Evolutionary conservation across 2,888 invertebrate genomes (phyloP).

Genomic region (Nematopogon swammerdamellus): DNA sequence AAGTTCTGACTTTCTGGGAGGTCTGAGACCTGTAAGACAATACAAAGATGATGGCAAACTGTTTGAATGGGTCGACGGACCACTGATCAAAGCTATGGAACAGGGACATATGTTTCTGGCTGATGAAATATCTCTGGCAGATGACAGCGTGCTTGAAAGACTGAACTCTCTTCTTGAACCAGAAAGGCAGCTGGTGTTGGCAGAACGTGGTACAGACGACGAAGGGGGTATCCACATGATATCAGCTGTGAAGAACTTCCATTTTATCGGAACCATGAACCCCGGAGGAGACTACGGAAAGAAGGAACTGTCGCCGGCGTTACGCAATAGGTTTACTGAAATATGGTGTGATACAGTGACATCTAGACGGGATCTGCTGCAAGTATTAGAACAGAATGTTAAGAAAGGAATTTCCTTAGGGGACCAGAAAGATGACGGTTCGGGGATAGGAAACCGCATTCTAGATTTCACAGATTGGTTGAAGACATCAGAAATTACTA

Average conservation of each 20-base stretch:
- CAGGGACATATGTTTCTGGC: conserved; percentile 86
- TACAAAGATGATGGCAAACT: conserved; percentile 61
- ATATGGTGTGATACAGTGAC: conserved; percentile 92
- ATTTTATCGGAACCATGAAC: conserved; percentile 98
- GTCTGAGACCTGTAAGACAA: conserved; percentile 82
- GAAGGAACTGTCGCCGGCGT: conserved; percentile 96
- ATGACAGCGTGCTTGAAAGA: conserved; percentile 96
- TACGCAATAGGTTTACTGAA: conserved; percentile 97
- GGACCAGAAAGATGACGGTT: conserved; percentile 49
- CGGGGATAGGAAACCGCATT: conserved; percentile 65
- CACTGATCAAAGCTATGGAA: conserved; percentile 87
- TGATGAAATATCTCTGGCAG: conserved; percentile 98
- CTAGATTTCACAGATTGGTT: conserved; percentile 82
- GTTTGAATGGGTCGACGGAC: conserved; percentile 98
- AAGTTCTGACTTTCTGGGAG: conserved; percentile 96
- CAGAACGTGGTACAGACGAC: conserved; percentile 80
- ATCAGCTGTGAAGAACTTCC: conserved; percentile 72
- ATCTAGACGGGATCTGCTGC: conserved; percentile 68
- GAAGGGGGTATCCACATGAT: conserved; percentile 57
- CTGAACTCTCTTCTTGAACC: conserved; percentile 94
- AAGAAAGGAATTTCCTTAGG: conserved; percentile 47
- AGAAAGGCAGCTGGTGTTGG: conserved; percentile 83
- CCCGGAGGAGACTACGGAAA: conserved; percentile 99
- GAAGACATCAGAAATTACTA: conserved; percentile 65
- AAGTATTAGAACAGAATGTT: conserved; percentile 81